phyloP scores from a whole-genome alignment of 2,888 invertebrate genomes.

The Ommatoiulus sabulosus region DNA sequence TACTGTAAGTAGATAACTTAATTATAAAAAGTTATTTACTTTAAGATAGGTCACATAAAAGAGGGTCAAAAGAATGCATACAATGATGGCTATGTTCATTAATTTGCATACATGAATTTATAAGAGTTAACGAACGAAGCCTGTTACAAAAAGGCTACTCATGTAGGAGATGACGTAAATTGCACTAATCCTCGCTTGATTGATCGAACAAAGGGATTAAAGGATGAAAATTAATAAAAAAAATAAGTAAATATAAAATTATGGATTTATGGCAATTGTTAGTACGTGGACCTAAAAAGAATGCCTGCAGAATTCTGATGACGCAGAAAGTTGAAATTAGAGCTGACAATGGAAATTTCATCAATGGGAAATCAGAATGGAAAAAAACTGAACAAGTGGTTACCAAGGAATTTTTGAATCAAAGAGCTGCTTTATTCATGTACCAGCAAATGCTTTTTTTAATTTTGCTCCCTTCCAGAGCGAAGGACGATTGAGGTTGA shows the following conservation, averaged over 20 bases:
- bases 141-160: background rate
- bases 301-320: background rate
- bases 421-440: no score
- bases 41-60: no score
- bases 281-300: background rate
- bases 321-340: background rate
- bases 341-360: slow-evolving; percentile 5
- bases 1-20: no score
- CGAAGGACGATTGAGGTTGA: no score
- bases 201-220: slow-evolving; percentile 27
- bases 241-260: no score
- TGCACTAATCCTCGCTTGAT: background rate
- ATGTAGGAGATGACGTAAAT: background rate
- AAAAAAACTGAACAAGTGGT: no score
- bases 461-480: no score
- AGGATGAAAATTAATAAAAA: background rate
- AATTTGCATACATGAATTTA: background rate
- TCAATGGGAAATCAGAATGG: background rate
- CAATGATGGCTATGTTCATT: no score
- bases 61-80: no score
- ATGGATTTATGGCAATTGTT: background rate
- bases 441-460: no score
- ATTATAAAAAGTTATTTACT: background rate
- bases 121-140: background rate
- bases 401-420: no score